These are phyloP conservation scores for Cantharis rustica DNA, from an alignment of 2,888 invertebrate species.

Conservation along the genomic window DNA sequence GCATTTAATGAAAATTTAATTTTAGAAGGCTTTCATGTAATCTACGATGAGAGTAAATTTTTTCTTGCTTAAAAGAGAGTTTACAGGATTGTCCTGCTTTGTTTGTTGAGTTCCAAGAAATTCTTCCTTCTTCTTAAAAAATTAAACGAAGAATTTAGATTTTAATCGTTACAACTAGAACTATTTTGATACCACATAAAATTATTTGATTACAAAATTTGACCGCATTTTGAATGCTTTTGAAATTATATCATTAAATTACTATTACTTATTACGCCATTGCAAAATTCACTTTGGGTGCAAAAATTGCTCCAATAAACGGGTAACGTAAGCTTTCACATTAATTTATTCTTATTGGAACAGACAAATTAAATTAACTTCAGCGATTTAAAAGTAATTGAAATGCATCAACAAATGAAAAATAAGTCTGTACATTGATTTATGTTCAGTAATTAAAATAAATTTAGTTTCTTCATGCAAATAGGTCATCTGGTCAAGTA, in stretches of 20 bases:
- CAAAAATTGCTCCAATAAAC: neutral
- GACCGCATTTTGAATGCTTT: neutral
- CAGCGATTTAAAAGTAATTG: neutral
- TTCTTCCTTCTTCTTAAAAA: neutral
- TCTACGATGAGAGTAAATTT: no score
- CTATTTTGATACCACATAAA: neutral
- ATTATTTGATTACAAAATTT: neutral
- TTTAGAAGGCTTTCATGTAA: no score
- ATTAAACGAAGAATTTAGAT: neutral
- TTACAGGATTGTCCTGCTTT: no score
- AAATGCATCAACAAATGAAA: neutral
- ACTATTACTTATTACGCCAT: neutral
- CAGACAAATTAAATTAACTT: neutral
- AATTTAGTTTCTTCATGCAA: neutral
- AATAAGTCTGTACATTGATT: neutral
- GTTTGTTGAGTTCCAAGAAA: no score
- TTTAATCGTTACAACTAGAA: neutral
- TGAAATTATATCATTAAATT: neutral
- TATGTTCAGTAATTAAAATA: neutral
- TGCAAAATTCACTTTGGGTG: neutral
- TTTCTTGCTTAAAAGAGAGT: no score
- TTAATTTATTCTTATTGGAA: neutral
- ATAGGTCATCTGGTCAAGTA: conserved; percentile 3
- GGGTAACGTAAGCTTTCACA: neutral
- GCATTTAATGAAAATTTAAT: no score